Base-by-base conservation (phyloP, 2,797 vertebrate species). In the Lagorchestes hirsutus region DNA sequence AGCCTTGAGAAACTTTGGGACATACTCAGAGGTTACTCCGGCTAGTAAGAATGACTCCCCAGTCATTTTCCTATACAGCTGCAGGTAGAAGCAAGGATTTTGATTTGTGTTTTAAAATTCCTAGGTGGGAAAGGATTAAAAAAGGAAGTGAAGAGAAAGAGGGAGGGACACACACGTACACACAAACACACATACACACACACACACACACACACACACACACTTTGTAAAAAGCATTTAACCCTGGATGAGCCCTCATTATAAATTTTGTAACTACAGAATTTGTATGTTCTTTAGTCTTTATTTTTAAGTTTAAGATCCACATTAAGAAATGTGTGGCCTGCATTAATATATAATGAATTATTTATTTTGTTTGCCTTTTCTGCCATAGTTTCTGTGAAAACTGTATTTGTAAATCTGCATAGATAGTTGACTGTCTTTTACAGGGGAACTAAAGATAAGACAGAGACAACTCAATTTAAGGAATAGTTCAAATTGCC, bases 361-460 rank as follows among this genome's bases (percentile, higher is more conserved):
- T 95, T 56, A 93, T 95, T 95, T 92, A 93, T 52, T 95, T 96
- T 96, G 93, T 91, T 94, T 97, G 54, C 28, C 93, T 94, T 96
- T 97, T 95, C 91, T 94, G 2, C 92, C 92, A 93, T 93, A 93
- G 58, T 22, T 62, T 91, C 52, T 92, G 94, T 96, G 95, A 95
- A 93, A 93, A 90, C 87, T 95, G 93, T 27, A 0, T 62, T 94
- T 91, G 16, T 57, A 97, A 90, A 50, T 91, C 95, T 97, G 22
- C 5, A 24, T 95, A 16, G 29, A 62, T 52, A 1, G 40, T 92
- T 92, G 94, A 10, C 94, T 94, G 34, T 94, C 95, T 96, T 31
- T 87, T 62, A 34, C 11, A 92, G 87, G 91, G 28, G 93, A 93
- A 92, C 27, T 8, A 29, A 90, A 90, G 87, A 1, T 94, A 95